Evolutionary conservation across 2,888 invertebrate species (phyloP), one percentile per base, ranked within the genome.

Genomic region (Philereme transversata): DNA sequence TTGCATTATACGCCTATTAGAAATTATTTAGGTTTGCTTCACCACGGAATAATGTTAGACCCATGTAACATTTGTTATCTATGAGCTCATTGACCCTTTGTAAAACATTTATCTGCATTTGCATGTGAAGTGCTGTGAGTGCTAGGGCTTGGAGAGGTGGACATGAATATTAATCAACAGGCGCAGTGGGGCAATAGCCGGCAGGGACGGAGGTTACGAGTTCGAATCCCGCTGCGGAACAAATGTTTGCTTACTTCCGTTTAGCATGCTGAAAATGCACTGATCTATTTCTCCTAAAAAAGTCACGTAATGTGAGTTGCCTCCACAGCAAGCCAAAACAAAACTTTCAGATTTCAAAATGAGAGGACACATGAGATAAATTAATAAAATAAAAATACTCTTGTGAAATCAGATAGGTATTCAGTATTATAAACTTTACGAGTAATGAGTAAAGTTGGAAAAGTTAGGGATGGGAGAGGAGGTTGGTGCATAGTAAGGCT

Each of bases 401-500:
- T 56, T 59, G 49, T 52, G 63, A 63, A 63, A 63, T 63, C 56
- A 44, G 52, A 56, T 52, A 44, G 56, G 52, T 59, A 46, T 50
- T 44, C 49, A 38, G 51, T 61, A 60, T 64, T 57, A 49, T 51
- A 55, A 64, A 64, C 49, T 65, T 62, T 51, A 38, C n/a, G 65
- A 57, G 52, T 65, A 65, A 65, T 62, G 61, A 65, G 65, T 8
- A 51, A 62, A 62, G 61, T 62, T 65, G 10, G 22, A 43, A 53
- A 7, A 57, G 36, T 38, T 38, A 38, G 36, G 36, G 36, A 38
- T 38, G 36, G 36, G 36, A 38, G 36, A 38, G 36, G 36, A 38
- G 36, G 36, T 38, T 6, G 36, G 36, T 7, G 36, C 36, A 6
- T 38, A 38, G 5, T 3, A 1, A 38, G 22, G 22, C 22, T 22